These are phyloP conservation scores for Muscicapa adusta DNA, from an alignment of 2,113 vertebrate genomes.

Conservation along the genomic window DNA sequence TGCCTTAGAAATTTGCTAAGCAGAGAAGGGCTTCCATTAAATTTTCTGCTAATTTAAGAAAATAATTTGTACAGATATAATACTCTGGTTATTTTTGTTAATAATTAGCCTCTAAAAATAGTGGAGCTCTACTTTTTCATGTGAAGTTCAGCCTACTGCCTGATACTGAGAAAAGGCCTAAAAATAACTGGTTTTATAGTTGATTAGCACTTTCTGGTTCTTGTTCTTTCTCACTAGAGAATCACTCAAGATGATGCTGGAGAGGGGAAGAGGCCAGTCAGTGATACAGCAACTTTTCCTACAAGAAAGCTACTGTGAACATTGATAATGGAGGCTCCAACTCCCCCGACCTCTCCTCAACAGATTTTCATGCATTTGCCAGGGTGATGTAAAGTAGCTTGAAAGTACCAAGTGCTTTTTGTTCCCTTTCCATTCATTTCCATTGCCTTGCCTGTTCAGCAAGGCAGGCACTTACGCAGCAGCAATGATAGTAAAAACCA, in stretches of 20 bases:
- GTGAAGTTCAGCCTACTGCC: neutral
- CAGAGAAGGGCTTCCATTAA: neutral
- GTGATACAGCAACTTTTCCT: neutral
- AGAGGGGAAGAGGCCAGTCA: neutral
- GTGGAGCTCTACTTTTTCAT: neutral
- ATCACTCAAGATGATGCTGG: neutral
- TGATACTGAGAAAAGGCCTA: neutral
- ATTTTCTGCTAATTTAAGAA: slow-evolving; percentile 30
- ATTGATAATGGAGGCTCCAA: neutral
- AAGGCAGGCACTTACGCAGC: neutral
- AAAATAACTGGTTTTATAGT: neutral
- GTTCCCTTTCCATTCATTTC: neutral
- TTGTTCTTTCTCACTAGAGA: neutral
- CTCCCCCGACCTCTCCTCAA: neutral
- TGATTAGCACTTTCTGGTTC: slow-evolving; percentile 5
- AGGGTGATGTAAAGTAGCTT: neutral
- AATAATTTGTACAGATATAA: neutral
- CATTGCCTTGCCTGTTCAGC: neutral
- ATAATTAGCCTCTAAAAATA: slow-evolving; percentile 46
- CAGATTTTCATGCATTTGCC: neutral
- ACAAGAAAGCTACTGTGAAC: neutral
- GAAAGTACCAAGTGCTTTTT: neutral
- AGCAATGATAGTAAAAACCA: neutral
- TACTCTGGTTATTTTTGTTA: slow-evolving; percentile 30
- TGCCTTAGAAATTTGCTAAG: neutral